These are phyloP conservation scores for Bucco capensis DNA, from an alignment of 2,113 vertebrate species.

Conservation along the genomic window DNA sequence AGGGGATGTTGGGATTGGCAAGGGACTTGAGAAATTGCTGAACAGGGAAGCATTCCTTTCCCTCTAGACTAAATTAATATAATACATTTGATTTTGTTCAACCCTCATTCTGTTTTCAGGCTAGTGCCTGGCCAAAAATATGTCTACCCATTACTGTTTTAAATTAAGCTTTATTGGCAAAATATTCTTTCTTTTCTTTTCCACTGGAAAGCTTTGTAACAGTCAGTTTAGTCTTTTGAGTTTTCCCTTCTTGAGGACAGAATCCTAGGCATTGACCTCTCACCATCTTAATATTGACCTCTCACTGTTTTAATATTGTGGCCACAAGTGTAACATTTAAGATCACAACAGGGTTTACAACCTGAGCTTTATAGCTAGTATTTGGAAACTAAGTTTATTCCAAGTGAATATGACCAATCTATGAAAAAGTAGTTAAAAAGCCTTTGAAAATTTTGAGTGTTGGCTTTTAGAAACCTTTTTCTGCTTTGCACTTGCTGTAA, in stretches of 20 bases:
- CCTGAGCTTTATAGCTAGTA: not conserved
- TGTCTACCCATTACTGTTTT: conserved; percentile 22
- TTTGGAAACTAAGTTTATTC: not conserved
- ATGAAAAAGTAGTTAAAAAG: not conserved
- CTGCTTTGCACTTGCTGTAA: not conserved
- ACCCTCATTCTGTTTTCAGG: not conserved
- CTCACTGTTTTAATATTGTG: not conserved
- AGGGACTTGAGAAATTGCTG: conserved; percentile 22
- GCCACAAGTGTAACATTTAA: not conserved
- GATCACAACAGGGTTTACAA: not conserved
- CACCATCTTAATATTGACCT: not conserved
- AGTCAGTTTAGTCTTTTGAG: not conserved
- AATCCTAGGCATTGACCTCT: not conserved
- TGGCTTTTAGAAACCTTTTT: not conserved
- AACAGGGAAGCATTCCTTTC: conserved; percentile 35
- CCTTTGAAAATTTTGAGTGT: not conserved
- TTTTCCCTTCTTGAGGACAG: not conserved
- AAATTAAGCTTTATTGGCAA: conserved; percentile 41
- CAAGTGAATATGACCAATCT: not conserved
- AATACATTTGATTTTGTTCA: conserved; percentile 29
- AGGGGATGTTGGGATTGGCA: conserved; percentile 50
- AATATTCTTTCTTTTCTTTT: not conserved
- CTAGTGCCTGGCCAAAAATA: conserved; percentile 25
- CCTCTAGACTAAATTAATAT: conserved; percentile 32
- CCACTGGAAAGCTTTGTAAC: not conserved